Percentiles rank a stretch among this genome's conserved stretches.
phyloP scores from a whole-genome alignment of 37 sponge, comb jelly and placozoan genomes.

The Corticium candelabrum region DNA sequence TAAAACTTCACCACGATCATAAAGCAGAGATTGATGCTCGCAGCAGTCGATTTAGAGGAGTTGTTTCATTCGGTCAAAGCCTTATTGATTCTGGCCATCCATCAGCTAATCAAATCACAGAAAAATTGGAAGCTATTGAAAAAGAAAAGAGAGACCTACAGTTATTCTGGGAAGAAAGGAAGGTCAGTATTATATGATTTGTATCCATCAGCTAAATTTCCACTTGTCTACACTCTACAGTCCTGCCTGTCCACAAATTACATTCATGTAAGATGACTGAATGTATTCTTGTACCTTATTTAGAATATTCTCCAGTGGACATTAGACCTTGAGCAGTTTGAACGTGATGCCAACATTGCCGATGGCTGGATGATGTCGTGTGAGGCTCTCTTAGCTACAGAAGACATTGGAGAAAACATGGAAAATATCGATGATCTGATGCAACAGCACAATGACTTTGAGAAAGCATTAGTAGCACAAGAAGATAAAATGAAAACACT shows the following conservation, averaged over 20 bases:
- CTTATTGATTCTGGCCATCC: background rate
- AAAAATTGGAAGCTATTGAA: background rate
- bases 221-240: no score
- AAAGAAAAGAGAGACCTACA: background rate
- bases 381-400: background rate
- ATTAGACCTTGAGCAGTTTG: background rate
- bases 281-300: background rate
- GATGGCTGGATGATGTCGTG: background rate
- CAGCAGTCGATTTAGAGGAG: background rate
- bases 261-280: background rate
- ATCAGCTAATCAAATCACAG: background rate
- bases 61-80: background rate
- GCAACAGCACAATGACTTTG: background rate
- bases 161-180: background rate
- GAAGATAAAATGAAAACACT: background rate
- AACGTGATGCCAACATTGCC: background rate
- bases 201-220: no score
- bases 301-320: background rate
- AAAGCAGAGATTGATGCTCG: background rate
- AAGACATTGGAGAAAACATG: background rate
- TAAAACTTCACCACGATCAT: background rate
- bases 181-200: no score
- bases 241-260: no score
- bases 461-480: background rate
- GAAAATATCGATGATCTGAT: background rate